Percentiles rank a stretch among this genome's conserved stretches.
These are phyloP conservation scores for Artemisiospiza belli DNA, from an alignment of 2,113 vertebrate species.

Conservation along the genomic window DNA sequence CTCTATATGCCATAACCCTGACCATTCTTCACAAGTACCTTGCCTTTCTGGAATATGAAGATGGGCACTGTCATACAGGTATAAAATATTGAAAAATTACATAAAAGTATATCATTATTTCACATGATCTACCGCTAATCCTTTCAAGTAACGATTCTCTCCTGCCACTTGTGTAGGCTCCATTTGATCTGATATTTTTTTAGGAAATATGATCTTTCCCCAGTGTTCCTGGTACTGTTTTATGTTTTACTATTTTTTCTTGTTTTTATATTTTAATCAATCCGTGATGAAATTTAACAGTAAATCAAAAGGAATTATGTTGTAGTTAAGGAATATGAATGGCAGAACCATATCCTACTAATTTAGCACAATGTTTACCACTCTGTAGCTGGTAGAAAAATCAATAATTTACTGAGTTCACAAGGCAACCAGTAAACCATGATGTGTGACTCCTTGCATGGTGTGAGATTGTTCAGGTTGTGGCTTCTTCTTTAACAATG, in stretches of 20 bases:
- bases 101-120: not conserved
- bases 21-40: not conserved
- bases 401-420: not conserved
- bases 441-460: not conserved
- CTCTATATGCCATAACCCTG: not conserved
- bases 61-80: not conserved
- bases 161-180: not conserved
- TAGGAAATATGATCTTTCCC: not conserved
- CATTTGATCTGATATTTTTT: not conserved
- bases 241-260: not conserved
- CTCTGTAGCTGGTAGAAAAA: not conserved
- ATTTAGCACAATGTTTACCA: not conserved
- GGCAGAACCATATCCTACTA: not conserved
- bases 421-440: not conserved
- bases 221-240: not conserved
- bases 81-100: not conserved
- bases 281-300: not conserved
- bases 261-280: not conserved
- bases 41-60: not conserved
- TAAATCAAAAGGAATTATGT: not conserved
- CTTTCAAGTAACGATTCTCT: not conserved
- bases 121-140: fast-evolving
- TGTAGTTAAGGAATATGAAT: not conserved
- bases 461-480: not conserved
- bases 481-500: not conserved